phyloP scores from a whole-genome alignment of 2,888 invertebrate genomes.

The Exephanes ischioxanthus region DNA sequence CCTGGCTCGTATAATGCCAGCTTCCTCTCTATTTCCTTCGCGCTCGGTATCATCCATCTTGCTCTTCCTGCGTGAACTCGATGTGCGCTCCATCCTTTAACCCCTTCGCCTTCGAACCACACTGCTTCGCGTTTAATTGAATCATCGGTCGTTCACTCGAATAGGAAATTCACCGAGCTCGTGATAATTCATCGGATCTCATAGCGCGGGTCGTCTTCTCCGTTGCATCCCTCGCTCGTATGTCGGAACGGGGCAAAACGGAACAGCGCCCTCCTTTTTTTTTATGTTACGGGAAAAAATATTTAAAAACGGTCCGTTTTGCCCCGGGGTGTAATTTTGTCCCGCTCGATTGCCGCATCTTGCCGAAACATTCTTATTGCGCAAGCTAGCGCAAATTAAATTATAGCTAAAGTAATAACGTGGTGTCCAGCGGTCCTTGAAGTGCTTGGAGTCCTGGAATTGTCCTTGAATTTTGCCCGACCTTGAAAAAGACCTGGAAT shows the following conservation, averaged over 20 bases:
- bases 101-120: conserved; percentile 18
- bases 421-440: no score
- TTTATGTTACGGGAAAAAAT: neutral
- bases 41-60: neutral
- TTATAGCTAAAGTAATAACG: no score
- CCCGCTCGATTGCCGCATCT: no score
- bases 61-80: neutral
- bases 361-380: no score
- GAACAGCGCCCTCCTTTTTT: neutral
- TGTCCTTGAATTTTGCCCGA: no score
- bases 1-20: conserved; percentile 27
- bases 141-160: conserved; percentile 45
- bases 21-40: conserved; percentile 28
- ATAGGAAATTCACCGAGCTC: conserved; percentile 46
- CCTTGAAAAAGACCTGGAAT: no score
- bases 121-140: conserved; percentile 26
- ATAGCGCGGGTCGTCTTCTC: neutral
- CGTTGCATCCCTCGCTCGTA: neutral
- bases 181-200: conserved; percentile 31
- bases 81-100: conserved; percentile 10
- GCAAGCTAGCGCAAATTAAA: no score
- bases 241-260: neutral
- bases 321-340: no score
- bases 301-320: no score
- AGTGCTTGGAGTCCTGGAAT: no score